Base-by-base conservation (phyloP, 1,140 invertebrate species). In the Drosophila carrolli region DNA sequence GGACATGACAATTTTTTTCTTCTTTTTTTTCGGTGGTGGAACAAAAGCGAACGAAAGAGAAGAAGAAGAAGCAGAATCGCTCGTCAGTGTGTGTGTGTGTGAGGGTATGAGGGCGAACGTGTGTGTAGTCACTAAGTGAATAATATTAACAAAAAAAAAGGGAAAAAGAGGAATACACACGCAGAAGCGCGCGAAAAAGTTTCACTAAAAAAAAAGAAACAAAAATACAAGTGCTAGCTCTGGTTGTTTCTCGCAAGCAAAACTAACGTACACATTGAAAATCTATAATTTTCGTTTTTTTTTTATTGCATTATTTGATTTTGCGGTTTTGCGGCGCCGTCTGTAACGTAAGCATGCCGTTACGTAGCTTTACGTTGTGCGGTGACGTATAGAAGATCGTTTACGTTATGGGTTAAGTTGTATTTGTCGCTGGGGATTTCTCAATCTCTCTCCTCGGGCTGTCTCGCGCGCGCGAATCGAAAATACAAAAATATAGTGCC, bases 1-100 rank as follows among this genome's bases (percentile, higher is more conserved):
- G 83, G 83, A 83, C 83, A 88, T 88, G 83, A 89, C 83, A 79
- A 71, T 67, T 72, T 74, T 80, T 85, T 86, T 85, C 73, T 58
- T 51, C 43, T 68, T 73, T 80, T 80, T 81, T 81, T 86, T 89
- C 73, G 83, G 84, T 86, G 82, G 82, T 86, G 79, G 73, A 76
- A 76, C 73, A 70, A 77, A 77, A 77, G 83, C 83, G 81, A 78
- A 70, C 73, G 75, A 75, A 48, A 75, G 57, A 65, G 23, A 41
- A 76, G 54, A 88, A 80, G 83, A 83, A 88, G 83, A 83, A 88
- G 83, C 66, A 86, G 82, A 74, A 59, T 59, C 29, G 46, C 61
- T 67, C 65, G 60, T 50, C n/a, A 27, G 19, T 86, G 66, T 50
- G 82, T 75, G 77, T 54, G 71, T 81, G 56, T 70, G 75, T 60